Conservation (phyloP, 2,797 vertebrate genomes). For the Myotis myotis region DNA sequence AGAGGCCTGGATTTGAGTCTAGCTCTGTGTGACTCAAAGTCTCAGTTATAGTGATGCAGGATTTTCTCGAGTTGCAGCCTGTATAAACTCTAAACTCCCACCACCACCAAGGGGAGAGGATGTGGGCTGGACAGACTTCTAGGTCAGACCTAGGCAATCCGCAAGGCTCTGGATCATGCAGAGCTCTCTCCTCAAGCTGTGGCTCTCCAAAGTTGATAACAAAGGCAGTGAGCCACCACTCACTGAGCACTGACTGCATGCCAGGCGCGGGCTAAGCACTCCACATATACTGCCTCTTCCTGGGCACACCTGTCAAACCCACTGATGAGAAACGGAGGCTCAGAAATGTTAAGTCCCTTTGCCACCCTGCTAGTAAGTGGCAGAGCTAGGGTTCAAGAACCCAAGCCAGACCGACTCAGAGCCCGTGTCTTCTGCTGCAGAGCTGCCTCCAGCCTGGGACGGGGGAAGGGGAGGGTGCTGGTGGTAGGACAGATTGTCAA, state of each 20-base stretch:
- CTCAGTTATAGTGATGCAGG: background rate
- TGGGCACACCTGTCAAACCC: background rate
- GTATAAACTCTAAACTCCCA: background rate
- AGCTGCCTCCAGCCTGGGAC: background rate
- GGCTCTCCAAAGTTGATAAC: background rate
- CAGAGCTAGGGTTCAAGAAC: background rate
- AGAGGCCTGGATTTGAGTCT: background rate
- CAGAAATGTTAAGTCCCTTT: background rate
- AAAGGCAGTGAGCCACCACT: background rate
- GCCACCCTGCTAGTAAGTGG: background rate
- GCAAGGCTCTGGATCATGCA: background rate
- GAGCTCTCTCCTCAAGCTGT: background rate
- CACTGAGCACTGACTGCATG: background rate
- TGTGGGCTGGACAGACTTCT: background rate
- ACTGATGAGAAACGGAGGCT: background rate
- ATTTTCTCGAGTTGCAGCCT: background rate
- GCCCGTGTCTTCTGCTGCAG: background rate
- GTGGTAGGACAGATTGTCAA: no score
- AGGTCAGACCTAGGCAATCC: background rate
- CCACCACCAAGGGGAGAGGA: no score
- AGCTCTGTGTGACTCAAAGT: background rate
- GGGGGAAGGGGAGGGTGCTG: background rate
- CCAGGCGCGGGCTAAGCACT: background rate
- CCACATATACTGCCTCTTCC: background rate
- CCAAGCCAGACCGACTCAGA: background rate